Evolutionary conservation across 2,113 vertebrate species (phyloP).

Genomic region (Leuciscus idus): DNA sequence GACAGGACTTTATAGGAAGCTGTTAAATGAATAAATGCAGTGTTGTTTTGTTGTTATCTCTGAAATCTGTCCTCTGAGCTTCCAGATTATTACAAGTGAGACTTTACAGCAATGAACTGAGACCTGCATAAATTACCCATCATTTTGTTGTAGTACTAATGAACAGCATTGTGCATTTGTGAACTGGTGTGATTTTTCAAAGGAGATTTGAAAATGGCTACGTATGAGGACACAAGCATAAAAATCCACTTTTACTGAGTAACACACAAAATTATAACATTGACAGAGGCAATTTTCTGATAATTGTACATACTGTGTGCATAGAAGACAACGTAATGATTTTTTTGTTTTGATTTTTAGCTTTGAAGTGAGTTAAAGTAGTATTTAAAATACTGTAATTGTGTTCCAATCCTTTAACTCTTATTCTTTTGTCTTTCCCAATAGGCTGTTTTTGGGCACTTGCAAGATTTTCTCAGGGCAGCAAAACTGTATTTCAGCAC

Average conservation of each 20-base stretch:
- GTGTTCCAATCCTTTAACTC: neutral
- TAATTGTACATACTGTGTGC: neutral
- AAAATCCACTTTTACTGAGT: neutral
- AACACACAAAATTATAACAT: neutral
- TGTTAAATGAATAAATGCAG: neutral
- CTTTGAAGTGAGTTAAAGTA: neutral
- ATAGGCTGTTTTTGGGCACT: neutral
- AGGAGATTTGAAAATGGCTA: constrained; percentile 23
- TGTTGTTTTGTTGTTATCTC: neutral
- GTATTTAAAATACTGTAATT: neutral
- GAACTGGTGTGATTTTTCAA: constrained; percentile 30
- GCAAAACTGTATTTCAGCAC: neutral
- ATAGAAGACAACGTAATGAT: neutral
- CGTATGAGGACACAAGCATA: neutral
- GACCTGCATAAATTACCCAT: constrained; percentile 43
- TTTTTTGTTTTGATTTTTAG: neutral
- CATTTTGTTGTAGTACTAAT: constrained; percentile 42
- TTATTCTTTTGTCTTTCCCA: neutral
- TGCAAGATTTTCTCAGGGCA: neutral
- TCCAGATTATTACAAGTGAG: constrained; percentile 30
- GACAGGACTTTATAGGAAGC: neutral
- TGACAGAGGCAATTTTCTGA: neutral
- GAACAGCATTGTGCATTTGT: constrained; percentile 33
- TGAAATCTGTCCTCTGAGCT: constrained; percentile 23
- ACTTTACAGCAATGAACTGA: constrained; percentile 42